Evolutionary conservation across 2,888 invertebrate species (phyloP).

Genomic region (Lasiommata megera): DNA sequence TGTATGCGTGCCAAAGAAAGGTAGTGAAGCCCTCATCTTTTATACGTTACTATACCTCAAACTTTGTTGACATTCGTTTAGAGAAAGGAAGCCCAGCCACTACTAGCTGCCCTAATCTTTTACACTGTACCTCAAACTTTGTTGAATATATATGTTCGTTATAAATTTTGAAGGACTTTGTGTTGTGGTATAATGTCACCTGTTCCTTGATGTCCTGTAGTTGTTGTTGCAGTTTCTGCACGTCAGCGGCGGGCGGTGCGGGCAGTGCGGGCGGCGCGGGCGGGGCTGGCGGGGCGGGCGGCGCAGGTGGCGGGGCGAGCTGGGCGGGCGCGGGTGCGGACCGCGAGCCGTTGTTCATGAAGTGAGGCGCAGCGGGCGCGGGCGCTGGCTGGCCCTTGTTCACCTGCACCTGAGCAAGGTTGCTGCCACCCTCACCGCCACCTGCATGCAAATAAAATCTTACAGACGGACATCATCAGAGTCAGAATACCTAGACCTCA

Average conservation of each 20-base stretch:
- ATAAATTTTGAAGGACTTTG: too few relatives aligned
- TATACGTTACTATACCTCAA: too few relatives aligned
- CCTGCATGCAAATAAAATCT: constrained; percentile 40
- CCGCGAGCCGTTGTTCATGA: constrained; percentile 71
- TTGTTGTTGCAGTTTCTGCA: constrained; percentile 87
- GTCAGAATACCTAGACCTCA: too few relatives aligned
- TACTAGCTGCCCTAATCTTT: too few relatives aligned
- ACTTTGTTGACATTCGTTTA: too few relatives aligned
- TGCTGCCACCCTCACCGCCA: constrained; percentile 62
- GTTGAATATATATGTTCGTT: too few relatives aligned
- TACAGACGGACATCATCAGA: too few relatives aligned
- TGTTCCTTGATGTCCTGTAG: constrained; percentile 98
- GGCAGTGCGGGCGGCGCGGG: constrained; percentile 50
- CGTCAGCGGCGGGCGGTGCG: constrained; percentile 79
- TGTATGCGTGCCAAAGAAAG: too few relatives aligned
- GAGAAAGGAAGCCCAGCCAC: too few relatives aligned
- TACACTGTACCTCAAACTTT: too few relatives aligned
- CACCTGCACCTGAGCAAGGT: constrained; percentile 69
- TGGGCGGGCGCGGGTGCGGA: constrained; percentile 36
- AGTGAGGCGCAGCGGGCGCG: constrained; percentile 67
- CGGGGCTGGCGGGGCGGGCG: constrained; percentile 50
- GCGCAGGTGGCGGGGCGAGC: constrained; percentile 22
- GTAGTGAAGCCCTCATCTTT: too few relatives aligned
- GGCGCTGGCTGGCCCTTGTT: constrained; percentile 75
- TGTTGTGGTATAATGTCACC: too few relatives aligned